Evolutionary conservation across 2,888 invertebrate species (phyloP), one percentile per base, ranked within the genome.

Genomic region (Anarsia innoxiella): DNA sequence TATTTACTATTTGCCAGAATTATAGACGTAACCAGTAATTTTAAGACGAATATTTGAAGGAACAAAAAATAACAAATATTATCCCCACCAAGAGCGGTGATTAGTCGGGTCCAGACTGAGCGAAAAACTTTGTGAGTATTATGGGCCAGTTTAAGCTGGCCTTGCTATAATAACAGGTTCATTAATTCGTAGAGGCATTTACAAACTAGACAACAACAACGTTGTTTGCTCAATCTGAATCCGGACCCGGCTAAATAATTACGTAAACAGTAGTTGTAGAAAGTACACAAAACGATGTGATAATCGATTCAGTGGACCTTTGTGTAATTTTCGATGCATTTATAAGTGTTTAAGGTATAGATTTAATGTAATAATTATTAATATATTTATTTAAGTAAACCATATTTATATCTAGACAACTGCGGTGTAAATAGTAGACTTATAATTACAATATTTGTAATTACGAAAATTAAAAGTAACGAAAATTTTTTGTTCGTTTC

Each of bases 241-340:
- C n/a, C n/a, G n/a, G n/a, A n/a, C n/a, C n/a, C n/a, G n/a, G n/a
- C n/a, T n/a, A n/a, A n/a, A 32, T 19, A 27, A 27, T 27, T n/a
- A 27, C 19, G 9, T 3, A n/a, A 14, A 15, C 33, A 33, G 12
- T 33, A 33, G 33, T 26, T 39, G 48, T 50, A 61, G 53, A 53
- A 63, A 63, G 66, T 75, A 77, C 76, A 79, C 76, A 75, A 74
- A 70, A 60, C 64, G 53, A 77, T 84, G 82, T 82, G 82, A 82
- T 83, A 83, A 70, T 69, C 50, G 59, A 57, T 59, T 67, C 67
- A 63, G 55, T 60, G 57, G 51, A 58, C 56, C 67, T 68, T 64
- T 69, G 61, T 77, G 70, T 75, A 71, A 69, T 59, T 64, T 67
- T 67, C 59, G 59, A 69, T 76, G 78, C 78, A 82, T 80, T 82